Evolutionary conservation across 1,140 invertebrate species (phyloP).

Genomic region (Armadillidium nasatum): DNA sequence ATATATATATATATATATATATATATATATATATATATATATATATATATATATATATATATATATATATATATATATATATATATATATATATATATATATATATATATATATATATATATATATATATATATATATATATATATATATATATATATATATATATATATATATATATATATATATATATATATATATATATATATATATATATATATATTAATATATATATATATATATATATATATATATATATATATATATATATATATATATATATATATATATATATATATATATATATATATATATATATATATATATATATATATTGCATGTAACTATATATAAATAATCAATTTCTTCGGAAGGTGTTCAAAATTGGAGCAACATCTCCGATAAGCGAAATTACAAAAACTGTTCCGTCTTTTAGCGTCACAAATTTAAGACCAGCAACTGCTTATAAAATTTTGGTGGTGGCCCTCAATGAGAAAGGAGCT

Average conservation of each 20-base stretch:
- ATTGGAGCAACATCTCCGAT: constrained; percentile 34
- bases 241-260: background rate
- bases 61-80: no score
- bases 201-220: background rate
- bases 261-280: constrained; percentile 12
- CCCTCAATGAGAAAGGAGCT: constrained; percentile 37
- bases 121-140: no score
- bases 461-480: constrained; percentile 38
- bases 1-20: no score
- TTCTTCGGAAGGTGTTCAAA: constrained; percentile 33
- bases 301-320: constrained; percentile 11
- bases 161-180: no score
- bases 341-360: background rate
- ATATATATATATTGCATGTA: no score
- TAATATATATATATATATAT: background rate
- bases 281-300: constrained; percentile 1
- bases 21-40: no score
- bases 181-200: background rate
- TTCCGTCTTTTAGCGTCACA: constrained; percentile 36
- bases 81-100: no score
- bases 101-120: no score
- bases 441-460: constrained; percentile 37
- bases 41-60: no score
- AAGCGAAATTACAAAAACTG: constrained; percentile 26
- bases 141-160: no score